phyloP scores from a whole-genome alignment of 2,113 vertebrate species.

The Cacatua alba region DNA sequence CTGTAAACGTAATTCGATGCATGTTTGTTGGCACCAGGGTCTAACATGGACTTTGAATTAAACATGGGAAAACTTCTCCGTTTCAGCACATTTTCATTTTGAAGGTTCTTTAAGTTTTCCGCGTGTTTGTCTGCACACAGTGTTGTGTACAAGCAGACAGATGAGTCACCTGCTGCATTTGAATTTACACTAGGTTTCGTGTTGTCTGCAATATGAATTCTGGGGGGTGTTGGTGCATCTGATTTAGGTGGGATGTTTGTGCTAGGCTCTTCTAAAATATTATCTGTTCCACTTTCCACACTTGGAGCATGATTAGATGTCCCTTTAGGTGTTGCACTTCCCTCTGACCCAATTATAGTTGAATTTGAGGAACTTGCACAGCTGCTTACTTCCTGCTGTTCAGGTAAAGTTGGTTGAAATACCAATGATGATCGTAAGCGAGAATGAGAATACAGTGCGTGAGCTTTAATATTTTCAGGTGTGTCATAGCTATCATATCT shows the following conservation, averaged over 20 bases:
- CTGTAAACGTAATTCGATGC: slow-evolving; percentile 79
- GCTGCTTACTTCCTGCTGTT: slow-evolving; percentile 85
- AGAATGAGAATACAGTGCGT: slow-evolving; percentile 74
- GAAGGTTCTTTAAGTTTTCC: slow-evolving; percentile 70
- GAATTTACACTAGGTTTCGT: slow-evolving; percentile 41
- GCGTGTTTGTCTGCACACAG: slow-evolving; percentile 68
- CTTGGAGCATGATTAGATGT: slow-evolving; percentile 53
- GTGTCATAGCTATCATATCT: slow-evolving; percentile 76
- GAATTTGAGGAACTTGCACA: slow-evolving; percentile 80
- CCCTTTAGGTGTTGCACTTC: slow-evolving; percentile 69
- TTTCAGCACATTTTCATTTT: slow-evolving; percentile 82
- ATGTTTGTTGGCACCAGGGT: slow-evolving; percentile 69
- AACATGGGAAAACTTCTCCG: slow-evolving; percentile 87
- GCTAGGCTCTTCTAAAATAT: slow-evolving; percentile 1
- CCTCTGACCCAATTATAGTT: slow-evolving; percentile 79
- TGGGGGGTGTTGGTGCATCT: slow-evolving; percentile 68
- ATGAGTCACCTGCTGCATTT: slow-evolving; percentile 52
- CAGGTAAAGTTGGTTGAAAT: slow-evolving; percentile 85
- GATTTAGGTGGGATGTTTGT: not conserved
- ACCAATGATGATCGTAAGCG: slow-evolving; percentile 86
- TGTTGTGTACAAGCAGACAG: slow-evolving; percentile 72
- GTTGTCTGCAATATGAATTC: slow-evolving; percentile 71
- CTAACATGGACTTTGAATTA: slow-evolving; percentile 80
- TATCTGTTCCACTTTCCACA: not conserved
- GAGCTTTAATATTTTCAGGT: slow-evolving; percentile 78